Percentiles rank a stretch among this genome's conserved stretches.
phyloP scores from a whole-genome alignment of 2,888 invertebrate genomes.

The Nomada fucata region DNA sequence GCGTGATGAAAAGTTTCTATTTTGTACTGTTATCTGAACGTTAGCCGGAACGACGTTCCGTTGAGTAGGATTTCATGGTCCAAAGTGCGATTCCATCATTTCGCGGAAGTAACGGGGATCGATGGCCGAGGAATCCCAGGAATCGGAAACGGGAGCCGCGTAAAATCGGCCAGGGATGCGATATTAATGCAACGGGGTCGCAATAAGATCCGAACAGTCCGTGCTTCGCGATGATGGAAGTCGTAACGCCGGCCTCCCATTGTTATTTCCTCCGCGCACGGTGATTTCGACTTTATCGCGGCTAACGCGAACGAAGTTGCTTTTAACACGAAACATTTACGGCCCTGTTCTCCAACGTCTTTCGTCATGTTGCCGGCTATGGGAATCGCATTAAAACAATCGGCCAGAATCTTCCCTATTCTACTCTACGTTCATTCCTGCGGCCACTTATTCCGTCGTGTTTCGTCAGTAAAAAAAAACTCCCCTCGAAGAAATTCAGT shows the following conservation, averaged over 20 bases:
- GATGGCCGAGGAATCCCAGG: constrained; percentile 13
- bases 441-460: too few species aligned
- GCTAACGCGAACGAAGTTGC: constrained; percentile 30
- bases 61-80: neutral
- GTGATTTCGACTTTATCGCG: constrained; percentile 49
- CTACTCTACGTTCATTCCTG: too few species aligned
- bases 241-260: constrained; percentile 39
- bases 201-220: constrained; percentile 43
- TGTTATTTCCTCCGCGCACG: constrained; percentile 41
- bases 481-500: too few species aligned
- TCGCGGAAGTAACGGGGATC: constrained; percentile 11
- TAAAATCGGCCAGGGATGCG: constrained; percentile 44
- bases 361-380: neutral
- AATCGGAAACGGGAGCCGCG: constrained; percentile 18
- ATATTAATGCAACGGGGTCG: constrained; percentile 47
- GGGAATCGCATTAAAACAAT: constrained; percentile 23
- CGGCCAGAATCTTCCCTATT: neutral
- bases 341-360: neutral
- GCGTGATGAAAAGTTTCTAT: too few species aligned
- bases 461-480: too few species aligned
- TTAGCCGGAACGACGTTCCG: neutral
- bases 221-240: constrained; percentile 39
- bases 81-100: neutral
- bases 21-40: neutral
- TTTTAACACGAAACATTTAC: constrained; percentile 38